phyloP scores from a whole-genome alignment of 2,113 vertebrate genomes.

The Nesoenas mayeri region DNA sequence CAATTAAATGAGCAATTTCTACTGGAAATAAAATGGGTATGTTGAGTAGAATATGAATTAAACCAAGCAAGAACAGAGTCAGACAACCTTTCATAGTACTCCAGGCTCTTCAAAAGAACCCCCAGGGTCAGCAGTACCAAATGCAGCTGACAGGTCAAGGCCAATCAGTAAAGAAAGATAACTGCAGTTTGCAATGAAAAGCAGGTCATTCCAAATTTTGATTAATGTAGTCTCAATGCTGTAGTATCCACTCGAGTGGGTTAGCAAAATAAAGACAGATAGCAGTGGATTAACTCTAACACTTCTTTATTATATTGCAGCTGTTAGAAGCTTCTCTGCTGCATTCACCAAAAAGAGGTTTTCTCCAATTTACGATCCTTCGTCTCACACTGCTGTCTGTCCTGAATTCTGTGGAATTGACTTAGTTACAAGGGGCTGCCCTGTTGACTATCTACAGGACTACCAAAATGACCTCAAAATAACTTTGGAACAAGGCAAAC shows the following conservation, averaged over 20 bases:
- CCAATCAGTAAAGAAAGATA: constrained; percentile 69
- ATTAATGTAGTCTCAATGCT: constrained; percentile 57
- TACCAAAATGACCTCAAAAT: not conserved
- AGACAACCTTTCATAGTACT: constrained; percentile 30
- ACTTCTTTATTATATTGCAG: constrained; percentile 17
- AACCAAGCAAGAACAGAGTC: constrained; percentile 57
- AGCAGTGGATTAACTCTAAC: constrained; percentile 39
- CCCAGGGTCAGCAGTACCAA: constrained; percentile 50
- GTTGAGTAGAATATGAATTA: constrained; percentile 80
- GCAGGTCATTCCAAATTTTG: constrained; percentile 54
- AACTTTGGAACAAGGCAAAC: constrained; percentile 13
- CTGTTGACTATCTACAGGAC: not conserved
- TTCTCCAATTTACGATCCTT: constrained; percentile 38
- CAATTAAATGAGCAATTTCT: constrained; percentile 85
- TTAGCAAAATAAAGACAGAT: constrained; percentile 57
- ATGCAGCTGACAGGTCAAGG: constrained; percentile 68
- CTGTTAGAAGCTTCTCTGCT: not conserved
- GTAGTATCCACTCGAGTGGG: constrained; percentile 25
- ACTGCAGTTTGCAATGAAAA: constrained; percentile 64
- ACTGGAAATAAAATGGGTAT: constrained; percentile 77
- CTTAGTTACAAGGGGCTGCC: not conserved
- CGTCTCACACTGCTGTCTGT: not conserved
- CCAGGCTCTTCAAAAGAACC: constrained; percentile 41
- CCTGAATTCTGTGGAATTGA: not conserved
- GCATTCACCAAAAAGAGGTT: not conserved